These are phyloP conservation scores for Eupeodes corollae DNA, from an alignment of 1,140 invertebrate genomes.

Conservation along the genomic window DNA sequence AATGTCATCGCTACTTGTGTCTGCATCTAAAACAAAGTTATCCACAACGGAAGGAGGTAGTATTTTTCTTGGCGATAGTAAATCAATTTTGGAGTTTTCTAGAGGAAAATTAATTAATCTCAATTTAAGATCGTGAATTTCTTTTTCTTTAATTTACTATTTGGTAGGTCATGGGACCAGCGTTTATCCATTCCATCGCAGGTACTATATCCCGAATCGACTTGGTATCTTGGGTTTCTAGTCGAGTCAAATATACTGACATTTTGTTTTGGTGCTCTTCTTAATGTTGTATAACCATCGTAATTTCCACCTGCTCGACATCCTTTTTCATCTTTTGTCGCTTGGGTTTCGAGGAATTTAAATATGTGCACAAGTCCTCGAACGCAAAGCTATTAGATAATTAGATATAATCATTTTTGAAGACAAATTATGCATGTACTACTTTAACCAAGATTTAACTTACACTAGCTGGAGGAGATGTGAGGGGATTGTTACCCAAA, in stretches of 20 bases:
- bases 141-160: slow-evolving; percentile 3
- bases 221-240: slow-evolving; percentile 46
- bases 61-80: too few species aligned
- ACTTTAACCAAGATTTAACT: slow-evolving; percentile 37
- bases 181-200: slow-evolving; percentile 67
- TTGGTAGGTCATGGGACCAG: slow-evolving; percentile 67
- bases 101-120: too few species aligned
- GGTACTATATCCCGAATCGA: slow-evolving; percentile 83
- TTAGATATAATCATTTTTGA: not conserved
- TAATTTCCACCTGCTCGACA: slow-evolving; percentile 32
- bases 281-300: slow-evolving; percentile 32
- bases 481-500: slow-evolving; percentile 78
- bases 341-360: slow-evolving; percentile 84
- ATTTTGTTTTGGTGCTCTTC: slow-evolving; percentile 36
- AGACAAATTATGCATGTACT: not conserved
- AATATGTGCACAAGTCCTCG: slow-evolving; percentile 87
- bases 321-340: slow-evolving; percentile 52
- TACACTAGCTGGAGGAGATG: slow-evolving; percentile 82
- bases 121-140: not conserved
- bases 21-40: too few species aligned
- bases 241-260: slow-evolving; percentile 42
- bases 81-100: too few species aligned
- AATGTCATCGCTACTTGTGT: too few species aligned
- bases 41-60: too few species aligned
- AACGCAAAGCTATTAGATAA: slow-evolving; percentile 61